Percentiles rank a stretch among this genome's conserved stretches.
phyloP scores from a whole-genome alignment of 2,113 vertebrate genomes.

The Gasterosteus nipponicus region DNA sequence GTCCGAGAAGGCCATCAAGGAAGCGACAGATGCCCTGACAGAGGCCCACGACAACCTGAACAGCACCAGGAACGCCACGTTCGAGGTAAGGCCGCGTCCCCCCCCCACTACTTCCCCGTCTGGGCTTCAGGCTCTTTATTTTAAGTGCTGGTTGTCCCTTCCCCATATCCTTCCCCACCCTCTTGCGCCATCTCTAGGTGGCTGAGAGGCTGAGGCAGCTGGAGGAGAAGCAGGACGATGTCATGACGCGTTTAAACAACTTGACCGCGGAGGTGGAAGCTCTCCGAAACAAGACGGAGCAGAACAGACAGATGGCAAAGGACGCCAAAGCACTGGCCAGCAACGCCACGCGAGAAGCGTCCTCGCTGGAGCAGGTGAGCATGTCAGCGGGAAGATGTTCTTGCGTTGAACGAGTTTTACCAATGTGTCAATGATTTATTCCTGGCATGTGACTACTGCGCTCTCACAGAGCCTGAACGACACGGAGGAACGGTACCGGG shows the following conservation, averaged over 20 bases:
- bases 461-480: conserved; percentile 79
- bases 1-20: conserved; percentile 60
- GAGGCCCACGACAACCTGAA: conserved; percentile 70
- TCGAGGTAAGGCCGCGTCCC: conserved; percentile 54
- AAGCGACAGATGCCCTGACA: conserved; percentile 69
- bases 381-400: no score
- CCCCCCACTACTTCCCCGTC: no score
- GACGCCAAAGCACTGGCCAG: conserved; percentile 73
- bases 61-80: conserved; percentile 61
- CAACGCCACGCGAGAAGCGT: conserved; percentile 67
- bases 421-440: background rate
- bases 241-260: conserved; percentile 76
- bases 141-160: background rate
- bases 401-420: background rate
- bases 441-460: background rate
- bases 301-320: conserved; percentile 72
- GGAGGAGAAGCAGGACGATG: conserved; percentile 74
- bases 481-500: conserved; percentile 72
- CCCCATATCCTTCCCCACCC: background rate
- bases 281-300: conserved; percentile 74
- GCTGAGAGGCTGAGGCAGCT: conserved; percentile 70
- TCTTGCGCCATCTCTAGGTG: conserved; percentile 60
- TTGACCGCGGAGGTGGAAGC: conserved; percentile 71
- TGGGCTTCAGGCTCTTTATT: background rate
- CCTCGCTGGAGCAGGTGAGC: conserved; percentile 70